phyloP scores from a whole-genome alignment of 2,797 vertebrate genomes.

The Brotula barbata region DNA sequence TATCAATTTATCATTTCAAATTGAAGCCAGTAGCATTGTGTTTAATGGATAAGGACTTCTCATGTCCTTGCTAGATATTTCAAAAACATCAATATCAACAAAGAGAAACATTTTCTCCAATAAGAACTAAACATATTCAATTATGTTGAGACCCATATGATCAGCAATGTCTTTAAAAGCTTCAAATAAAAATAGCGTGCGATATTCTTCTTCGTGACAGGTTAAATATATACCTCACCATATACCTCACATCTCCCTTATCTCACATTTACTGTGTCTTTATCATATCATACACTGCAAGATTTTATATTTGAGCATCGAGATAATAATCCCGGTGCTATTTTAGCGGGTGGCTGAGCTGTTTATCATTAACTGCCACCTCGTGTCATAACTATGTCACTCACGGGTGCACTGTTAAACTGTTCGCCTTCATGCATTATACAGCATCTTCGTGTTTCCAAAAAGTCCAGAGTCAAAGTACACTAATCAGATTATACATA shows the following conservation, averaged over 20 bases:
- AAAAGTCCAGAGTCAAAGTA: conserved; percentile 36
- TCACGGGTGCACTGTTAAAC: no score
- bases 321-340: background rate
- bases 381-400: no score
- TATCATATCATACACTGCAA: no score
- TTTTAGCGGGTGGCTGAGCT: no score
- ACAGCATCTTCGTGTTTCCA: conserved; percentile 25
- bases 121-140: background rate
- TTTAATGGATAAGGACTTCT: conserved; percentile 27
- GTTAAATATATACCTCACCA: no score
- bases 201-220: no score
- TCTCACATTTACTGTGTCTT: no score
- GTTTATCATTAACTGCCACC: no score
- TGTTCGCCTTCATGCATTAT: conserved; percentile 16
- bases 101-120: conserved; percentile 3
- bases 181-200: no score
- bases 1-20: background rate
- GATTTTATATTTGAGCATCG: background rate
- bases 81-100: background rate
- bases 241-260: no score
- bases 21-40: conserved; percentile 10
- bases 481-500: conserved; percentile 66
- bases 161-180: no score
- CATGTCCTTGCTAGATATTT: conserved; percentile 5
- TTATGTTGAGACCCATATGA: no score